Percentiles rank a stretch among this genome's conserved stretches.
phyloP scores from a whole-genome alignment of 1,140 invertebrate species.

The Amphibalanus amphitrite region DNA sequence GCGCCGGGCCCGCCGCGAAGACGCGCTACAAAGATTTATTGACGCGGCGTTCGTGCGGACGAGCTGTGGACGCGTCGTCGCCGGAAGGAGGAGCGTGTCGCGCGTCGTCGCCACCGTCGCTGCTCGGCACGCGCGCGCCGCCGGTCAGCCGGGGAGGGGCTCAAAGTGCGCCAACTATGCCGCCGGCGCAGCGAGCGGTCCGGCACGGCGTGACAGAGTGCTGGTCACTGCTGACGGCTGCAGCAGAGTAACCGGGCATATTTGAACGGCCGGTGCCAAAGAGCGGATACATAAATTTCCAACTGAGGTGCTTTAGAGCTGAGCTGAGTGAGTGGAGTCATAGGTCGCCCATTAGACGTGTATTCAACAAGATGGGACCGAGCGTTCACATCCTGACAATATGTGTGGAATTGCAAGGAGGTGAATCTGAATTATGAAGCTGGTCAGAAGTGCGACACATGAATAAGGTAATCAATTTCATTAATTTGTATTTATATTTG shows the following conservation, averaged over 20 bases:
- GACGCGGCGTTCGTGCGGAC: not conserved
- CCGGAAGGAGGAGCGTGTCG: not conserved
- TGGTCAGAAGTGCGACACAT: too few species aligned
- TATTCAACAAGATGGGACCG: too few species aligned
- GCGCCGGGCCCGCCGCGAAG: not conserved
- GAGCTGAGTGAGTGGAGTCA: too few species aligned
- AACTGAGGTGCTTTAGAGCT: not conserved
- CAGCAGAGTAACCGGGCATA: not conserved
- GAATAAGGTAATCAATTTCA: too few species aligned
- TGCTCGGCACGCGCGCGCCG: not conserved
- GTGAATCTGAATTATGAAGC: too few species aligned
- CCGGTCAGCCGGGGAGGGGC: too few species aligned
- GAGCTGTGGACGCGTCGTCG: not conserved
- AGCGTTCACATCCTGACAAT: too few species aligned
- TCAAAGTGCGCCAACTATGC: not conserved
- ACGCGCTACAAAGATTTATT: not conserved
- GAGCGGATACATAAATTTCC: not conserved
- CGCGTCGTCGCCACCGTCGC: too few species aligned
- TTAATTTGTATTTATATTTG: too few species aligned
- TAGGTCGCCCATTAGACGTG: too few species aligned
- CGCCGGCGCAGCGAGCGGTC: not conserved
- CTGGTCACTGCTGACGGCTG: not conserved
- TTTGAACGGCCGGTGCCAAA: not conserved
- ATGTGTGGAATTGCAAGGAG: too few species aligned
- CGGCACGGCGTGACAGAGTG: not conserved